Conservation (phyloP, 2,888 invertebrate genomes). For the Meloe dianella region DNA sequence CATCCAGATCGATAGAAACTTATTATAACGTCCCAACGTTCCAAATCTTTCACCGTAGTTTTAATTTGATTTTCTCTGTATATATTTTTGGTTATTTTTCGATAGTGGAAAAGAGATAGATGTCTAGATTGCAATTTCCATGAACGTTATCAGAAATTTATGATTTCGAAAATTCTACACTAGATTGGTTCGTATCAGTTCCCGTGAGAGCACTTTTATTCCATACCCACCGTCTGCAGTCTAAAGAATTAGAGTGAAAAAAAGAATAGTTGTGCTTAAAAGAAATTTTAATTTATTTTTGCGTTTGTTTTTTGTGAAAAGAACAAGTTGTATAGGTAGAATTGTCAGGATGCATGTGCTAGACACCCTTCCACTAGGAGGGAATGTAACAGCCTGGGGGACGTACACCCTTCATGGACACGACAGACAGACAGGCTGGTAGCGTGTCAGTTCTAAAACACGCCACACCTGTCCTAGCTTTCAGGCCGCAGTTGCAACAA, state of each 20-base stretch:
- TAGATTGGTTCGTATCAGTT: conserved; percentile 10
- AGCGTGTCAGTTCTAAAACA: conserved; percentile 18
- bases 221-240: not conserved
- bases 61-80: not conserved
- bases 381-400: conserved; percentile 16
- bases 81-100: not conserved
- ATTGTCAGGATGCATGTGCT: conserved; percentile 11
- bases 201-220: not conserved
- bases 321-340: not conserved
- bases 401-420: conserved; percentile 16
- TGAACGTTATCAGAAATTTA: conserved; percentile 15
- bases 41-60: not conserved
- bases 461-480: conserved; percentile 17
- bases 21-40: conserved; percentile 12
- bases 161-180: conserved; percentile 11
- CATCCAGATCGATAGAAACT: conserved; percentile 9
- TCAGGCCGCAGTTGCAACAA: conserved; percentile 14
- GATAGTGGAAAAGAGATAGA: not conserved
- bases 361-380: conserved; percentile 14
- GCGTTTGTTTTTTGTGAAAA: not conserved
- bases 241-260: not conserved
- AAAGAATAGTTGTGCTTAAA: not conserved
- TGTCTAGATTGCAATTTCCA: conserved; percentile 1
- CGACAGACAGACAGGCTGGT: conserved; percentile 19
- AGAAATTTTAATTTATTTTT: not conserved